A percentile compares a stretch with the other conserved stretches of the same genome.
Conservation (phyloP, 2,113 vertebrate genomes). For the Pygathrix nemaeus region DNA sequence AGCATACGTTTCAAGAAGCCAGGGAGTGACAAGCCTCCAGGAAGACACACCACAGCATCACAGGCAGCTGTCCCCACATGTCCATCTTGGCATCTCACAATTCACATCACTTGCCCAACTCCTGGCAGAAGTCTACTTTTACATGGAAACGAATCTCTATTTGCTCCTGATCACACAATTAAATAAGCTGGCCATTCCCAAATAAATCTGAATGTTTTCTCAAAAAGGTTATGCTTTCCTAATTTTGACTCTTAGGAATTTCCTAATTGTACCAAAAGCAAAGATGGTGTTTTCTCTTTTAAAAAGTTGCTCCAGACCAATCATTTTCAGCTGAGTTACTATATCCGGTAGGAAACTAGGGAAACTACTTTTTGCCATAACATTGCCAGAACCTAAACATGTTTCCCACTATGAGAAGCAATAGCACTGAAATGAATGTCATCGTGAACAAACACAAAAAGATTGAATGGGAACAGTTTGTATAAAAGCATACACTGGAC, state of each 20-base stretch:
- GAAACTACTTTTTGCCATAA: neutral
- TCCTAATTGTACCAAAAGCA: neutral
- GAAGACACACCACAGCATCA: neutral
- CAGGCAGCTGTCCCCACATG: neutral
- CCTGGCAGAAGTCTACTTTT: neutral
- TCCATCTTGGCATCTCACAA: neutral
- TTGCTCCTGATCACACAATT: neutral
- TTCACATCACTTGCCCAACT: neutral
- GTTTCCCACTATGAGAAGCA: neutral
- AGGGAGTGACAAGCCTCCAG: neutral
- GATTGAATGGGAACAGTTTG: neutral
- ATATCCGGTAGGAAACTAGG: neutral
- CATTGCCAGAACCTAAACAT: neutral
- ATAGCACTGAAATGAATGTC: neutral
- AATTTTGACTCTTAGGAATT: neutral
- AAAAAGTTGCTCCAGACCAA: neutral
- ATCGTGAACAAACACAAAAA: neutral
- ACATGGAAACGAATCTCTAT: neutral
- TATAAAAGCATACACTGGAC: constrained; percentile 22
- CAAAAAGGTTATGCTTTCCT: neutral
- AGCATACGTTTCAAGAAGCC: neutral
- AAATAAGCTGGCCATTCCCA: neutral
- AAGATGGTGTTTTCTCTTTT: neutral
- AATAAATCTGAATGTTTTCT: neutral
- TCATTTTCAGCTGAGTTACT: neutral